These are phyloP conservation scores for Micoletzkya japonica DNA, from an alignment of 2,888 invertebrate species.

Conservation along the genomic window DNA sequence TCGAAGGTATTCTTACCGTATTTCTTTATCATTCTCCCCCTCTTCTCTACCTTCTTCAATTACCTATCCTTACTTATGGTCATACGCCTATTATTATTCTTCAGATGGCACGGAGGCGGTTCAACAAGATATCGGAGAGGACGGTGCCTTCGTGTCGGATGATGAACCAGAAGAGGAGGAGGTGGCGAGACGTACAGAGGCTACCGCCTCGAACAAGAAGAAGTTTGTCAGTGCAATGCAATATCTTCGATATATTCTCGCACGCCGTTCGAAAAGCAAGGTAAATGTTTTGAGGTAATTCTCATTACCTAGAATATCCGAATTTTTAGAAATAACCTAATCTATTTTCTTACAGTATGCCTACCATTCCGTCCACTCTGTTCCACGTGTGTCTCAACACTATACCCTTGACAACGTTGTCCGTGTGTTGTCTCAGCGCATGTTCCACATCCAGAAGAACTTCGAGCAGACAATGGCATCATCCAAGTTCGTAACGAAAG, in stretches of 20 bases:
- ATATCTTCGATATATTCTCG: neutral
- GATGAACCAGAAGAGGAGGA: neutral
- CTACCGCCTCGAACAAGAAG: neutral
- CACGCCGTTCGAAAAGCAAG: neutral
- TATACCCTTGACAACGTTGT: neutral
- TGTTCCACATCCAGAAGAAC: neutral
- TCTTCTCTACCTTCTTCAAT: too few species aligned
- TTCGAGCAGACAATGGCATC: neutral
- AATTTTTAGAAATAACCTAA: neutral
- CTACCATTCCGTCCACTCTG: neutral
- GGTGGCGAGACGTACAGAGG: neutral
- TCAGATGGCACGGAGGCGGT: neutral
- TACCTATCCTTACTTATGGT: too few species aligned
- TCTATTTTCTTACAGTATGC: neutral
- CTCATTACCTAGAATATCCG: neutral
- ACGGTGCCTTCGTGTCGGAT: neutral
- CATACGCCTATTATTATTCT: too few species aligned
- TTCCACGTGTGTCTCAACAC: neutral
- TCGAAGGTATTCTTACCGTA: too few species aligned
- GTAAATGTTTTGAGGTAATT: neutral
- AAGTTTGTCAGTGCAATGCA: neutral
- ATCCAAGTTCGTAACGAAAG: too few species aligned
- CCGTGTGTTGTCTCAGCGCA: neutral
- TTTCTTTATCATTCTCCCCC: too few species aligned
- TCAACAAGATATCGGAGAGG: neutral